A percentile compares a stretch with the other conserved stretches of the same genome.
Evolutionary conservation across 2,888 invertebrate genomes (phyloP).

Genomic region (Hololepta plana): DNA sequence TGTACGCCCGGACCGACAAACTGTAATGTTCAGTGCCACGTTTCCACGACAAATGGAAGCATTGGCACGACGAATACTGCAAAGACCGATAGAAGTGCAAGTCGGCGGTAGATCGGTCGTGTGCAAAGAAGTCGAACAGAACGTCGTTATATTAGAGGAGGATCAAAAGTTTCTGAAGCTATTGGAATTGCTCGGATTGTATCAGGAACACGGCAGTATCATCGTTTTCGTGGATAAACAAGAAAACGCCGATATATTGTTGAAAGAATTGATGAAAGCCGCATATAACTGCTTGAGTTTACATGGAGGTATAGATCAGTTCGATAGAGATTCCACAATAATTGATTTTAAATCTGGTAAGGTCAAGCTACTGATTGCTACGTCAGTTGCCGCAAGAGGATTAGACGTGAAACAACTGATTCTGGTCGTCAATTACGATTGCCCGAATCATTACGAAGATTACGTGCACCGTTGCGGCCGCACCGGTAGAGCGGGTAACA

Average conservation of each 20-base stretch:
- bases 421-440: slow-evolving; percentile 96
- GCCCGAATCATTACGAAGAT: slow-evolving; percentile 99
- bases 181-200: slow-evolving; percentile 88
- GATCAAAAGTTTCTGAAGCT: slow-evolving; percentile 96
- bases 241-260: slow-evolving; percentile 84
- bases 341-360: slow-evolving; percentile 87
- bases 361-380: slow-evolving; percentile 75
- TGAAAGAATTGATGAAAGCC: slow-evolving; percentile 90
- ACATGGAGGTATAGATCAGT: slow-evolving; percentile 98
- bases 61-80: slow-evolving; percentile 78
- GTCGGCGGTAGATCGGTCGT: slow-evolving; percentile 94
- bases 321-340: slow-evolving; percentile 95
- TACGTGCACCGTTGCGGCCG: slow-evolving; percentile 96
- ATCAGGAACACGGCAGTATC: slow-evolving; percentile 81
- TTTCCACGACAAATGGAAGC: slow-evolving; percentile 99
- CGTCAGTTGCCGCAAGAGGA: slow-evolving; percentile 95
- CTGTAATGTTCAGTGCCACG: slow-evolving; percentile 97
- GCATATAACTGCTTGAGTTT: slow-evolving; percentile 93
- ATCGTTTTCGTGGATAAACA: slow-evolving; percentile 98
- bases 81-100: slow-evolving; percentile 91
- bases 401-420: slow-evolving; percentile 97
- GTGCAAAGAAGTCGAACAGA: slow-evolving; percentile 93
- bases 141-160: slow-evolving; percentile 84
- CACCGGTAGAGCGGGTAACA: slow-evolving; percentile 84
- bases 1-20: slow-evolving; percentile 90